These are phyloP conservation scores for Crotalus adamanteus DNA, from an alignment of 2,797 vertebrate species.

Conservation along the genomic window DNA sequence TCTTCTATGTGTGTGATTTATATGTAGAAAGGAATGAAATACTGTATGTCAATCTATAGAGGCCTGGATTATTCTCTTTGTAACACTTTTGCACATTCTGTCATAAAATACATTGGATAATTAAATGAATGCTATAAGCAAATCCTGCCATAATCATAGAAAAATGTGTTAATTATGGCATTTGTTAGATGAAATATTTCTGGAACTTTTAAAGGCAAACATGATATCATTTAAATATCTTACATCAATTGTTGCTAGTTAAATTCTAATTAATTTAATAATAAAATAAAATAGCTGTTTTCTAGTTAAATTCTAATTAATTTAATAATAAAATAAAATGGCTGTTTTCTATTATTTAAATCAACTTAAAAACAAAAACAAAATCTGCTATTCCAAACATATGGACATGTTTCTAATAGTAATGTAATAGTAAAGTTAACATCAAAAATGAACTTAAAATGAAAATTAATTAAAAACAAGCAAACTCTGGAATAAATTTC, in stretches of 20 bases:
- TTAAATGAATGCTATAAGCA: background rate
- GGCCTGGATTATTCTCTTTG: background rate
- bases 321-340: background rate
- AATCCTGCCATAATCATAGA: background rate
- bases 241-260: background rate
- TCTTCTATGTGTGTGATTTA: background rate
- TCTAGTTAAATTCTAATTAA: no score
- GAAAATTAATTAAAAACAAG: background rate
- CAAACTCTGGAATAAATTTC: background rate
- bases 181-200: background rate
- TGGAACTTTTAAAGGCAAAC: background rate
- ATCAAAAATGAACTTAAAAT: background rate
- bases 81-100: background rate
- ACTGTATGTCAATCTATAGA: background rate
- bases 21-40: background rate
- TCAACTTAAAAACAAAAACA: background rate
- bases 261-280: background rate
- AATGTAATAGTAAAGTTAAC: background rate
- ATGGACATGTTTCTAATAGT: background rate
- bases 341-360: background rate
- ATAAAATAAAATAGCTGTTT: background rate
- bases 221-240: background rate
- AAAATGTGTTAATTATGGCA: background rate
- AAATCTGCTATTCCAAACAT: background rate
- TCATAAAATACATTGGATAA: background rate